A percentile compares a stretch with the other conserved stretches of the same genome.
Conservation (phyloP, 1,140 invertebrate species). For the Berghia stephanieae region DNA sequence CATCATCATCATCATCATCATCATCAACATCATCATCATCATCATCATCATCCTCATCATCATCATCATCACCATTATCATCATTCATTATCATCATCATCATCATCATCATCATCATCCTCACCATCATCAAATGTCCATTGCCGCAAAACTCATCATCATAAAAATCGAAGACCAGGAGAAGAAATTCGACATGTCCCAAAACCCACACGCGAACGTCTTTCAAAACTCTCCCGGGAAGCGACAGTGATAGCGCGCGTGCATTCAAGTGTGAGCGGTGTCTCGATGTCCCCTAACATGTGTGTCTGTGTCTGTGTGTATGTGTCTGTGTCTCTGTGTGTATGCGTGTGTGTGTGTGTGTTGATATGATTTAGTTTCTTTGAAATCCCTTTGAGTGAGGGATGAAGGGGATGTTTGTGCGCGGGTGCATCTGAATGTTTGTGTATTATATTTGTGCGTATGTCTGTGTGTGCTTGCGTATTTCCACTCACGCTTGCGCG, state of each 20-base stretch:
- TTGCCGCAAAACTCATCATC: no score
- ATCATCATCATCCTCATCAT: no score
- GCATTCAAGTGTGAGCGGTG: background rate
- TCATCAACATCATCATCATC: background rate
- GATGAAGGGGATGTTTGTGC: background rate
- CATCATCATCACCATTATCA: no score
- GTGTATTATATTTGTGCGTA: background rate
- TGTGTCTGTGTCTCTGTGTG: no score
- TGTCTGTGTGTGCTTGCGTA: constrained; percentile 5
- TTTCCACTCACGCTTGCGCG: background rate
- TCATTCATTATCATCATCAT: no score
- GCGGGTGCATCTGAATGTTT: background rate
- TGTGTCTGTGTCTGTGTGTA: no score
- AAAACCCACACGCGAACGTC: background rate
- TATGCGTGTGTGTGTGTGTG: no score
- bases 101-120: no score
- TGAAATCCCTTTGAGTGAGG: background rate
- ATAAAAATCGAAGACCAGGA: background rate
- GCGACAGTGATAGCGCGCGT: no score
- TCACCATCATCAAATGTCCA: no score
- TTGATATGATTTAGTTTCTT: background rate
- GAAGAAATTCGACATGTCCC: background rate
- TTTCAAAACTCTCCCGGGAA: background rate
- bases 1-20: background rate
- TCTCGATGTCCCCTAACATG: background rate